These are phyloP conservation scores for Beroe ovata DNA, from an alignment of 37 sponge, comb jelly and placozoan species.

Conservation along the genomic window DNA sequence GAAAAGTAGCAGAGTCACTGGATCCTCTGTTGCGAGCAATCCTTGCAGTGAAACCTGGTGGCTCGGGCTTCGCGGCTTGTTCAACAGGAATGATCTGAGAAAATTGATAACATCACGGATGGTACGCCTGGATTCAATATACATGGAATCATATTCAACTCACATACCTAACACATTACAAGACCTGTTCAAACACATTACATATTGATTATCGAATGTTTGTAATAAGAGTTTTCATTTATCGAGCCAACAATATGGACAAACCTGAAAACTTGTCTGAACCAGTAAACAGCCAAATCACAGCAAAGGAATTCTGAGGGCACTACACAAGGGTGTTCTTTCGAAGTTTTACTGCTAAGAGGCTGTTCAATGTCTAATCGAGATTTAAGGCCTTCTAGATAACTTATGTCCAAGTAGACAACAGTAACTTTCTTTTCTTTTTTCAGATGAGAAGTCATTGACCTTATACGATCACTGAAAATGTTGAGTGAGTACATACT, in stretches of 20 bases:
- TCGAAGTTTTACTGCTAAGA: background rate
- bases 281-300: background rate
- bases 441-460: background rate
- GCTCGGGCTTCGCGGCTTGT: background rate
- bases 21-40: too few relatives aligned
- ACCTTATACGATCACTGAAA: conserved; percentile 13
- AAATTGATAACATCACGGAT: too few relatives aligned
- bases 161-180: too few relatives aligned
- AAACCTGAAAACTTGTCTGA: conserved; percentile 33
- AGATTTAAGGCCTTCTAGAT: background rate
- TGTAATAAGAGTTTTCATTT: too few relatives aligned
- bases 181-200: too few relatives aligned
- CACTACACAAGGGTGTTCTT: background rate
- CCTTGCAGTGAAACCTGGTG: background rate
- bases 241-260: too few relatives aligned
- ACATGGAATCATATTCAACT: too few relatives aligned
- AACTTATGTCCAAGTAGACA: background rate
- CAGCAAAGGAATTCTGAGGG: background rate
- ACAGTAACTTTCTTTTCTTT: conserved; percentile 30
- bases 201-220: too few relatives aligned
- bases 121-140: too few relatives aligned
- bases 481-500: too few relatives aligned
- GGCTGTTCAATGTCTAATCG: background rate
- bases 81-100: background rate
- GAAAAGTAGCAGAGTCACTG: too few relatives aligned